Conservation (phyloP, 2,797 vertebrate genomes). For the Eurystomus glaucurus region DNA sequence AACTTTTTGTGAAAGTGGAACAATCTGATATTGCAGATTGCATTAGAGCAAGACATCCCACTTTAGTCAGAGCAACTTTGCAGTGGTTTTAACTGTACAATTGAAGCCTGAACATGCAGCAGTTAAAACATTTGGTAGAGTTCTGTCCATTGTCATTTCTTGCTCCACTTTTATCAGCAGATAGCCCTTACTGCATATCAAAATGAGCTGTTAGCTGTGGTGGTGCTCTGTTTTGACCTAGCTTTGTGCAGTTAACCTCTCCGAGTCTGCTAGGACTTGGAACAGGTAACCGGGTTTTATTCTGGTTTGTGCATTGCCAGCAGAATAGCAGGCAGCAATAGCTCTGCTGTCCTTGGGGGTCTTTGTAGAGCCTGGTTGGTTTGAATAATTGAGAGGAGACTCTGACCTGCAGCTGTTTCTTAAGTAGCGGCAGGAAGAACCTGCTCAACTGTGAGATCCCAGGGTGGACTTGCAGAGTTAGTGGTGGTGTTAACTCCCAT, state of each 20-base stretch:
- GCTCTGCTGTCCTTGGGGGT: conserved; percentile 40
- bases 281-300: neutral
- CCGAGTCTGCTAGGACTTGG: neutral
- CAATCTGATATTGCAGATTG: neutral
- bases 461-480: neutral
- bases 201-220: neutral
- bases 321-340: conserved; percentile 33
- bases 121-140: neutral
- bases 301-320: conserved; percentile 25
- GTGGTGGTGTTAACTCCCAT: conserved; percentile 50
- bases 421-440: conserved; percentile 58
- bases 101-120: neutral
- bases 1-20: neutral
- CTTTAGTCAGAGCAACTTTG: neutral
- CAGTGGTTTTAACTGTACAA: neutral
- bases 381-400: conserved; percentile 62
- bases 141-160: neutral
- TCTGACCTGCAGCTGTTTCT: conserved; percentile 70
- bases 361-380: neutral
- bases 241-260: conserved; percentile 2
- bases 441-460: conserved; percentile 53
- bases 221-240: conserved; percentile 15
- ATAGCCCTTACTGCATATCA: neutral
- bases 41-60: neutral
- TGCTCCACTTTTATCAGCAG: neutral